A percentile compares a stretch with the other conserved stretches of the same genome.
phyloP scores from a whole-genome alignment of 2,888 invertebrate species.

The Parnassius glacialis region DNA sequence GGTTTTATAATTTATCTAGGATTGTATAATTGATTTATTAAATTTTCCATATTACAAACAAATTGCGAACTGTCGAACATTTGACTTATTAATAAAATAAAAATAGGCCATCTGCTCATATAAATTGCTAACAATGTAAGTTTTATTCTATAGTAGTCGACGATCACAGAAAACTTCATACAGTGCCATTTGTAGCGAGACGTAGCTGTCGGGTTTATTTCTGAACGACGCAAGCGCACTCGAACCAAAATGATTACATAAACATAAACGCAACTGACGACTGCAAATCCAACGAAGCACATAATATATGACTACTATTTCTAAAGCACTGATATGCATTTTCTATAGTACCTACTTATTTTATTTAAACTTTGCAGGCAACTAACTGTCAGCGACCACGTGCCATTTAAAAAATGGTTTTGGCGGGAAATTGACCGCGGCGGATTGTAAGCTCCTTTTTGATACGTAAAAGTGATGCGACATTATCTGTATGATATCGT shows the following conservation, averaged over 20 bases:
- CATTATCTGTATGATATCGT: too few species aligned
- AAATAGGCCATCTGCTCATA: too few species aligned
- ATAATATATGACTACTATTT: slow-evolving; percentile 1
- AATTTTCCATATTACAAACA: background rate
- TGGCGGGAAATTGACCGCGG: too few species aligned
- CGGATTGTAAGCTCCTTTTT: too few species aligned
- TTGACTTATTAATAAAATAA: too few species aligned
- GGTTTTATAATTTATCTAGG: too few species aligned
- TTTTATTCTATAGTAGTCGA: too few species aligned
- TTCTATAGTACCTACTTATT: background rate
- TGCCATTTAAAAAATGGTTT: background rate
- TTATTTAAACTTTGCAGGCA: background rate
- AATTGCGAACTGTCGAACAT: background rate
- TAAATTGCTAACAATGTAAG: too few species aligned
- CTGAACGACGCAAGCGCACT: slow-evolving; percentile 3
- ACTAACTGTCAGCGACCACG: background rate
- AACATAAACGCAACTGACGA: background rate
- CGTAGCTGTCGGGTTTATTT: slow-evolving; percentile 5
- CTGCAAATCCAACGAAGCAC: background rate
- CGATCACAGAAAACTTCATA: background rate
- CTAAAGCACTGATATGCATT: background rate
- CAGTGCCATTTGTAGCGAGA: background rate
- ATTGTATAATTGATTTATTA: too few species aligned
- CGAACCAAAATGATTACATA: slow-evolving; percentile 8
- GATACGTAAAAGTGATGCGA: too few species aligned